These are phyloP conservation scores for Minunthozetes semirufus DNA, from an alignment of 2,888 invertebrate genomes.

Conservation along the genomic window DNA sequence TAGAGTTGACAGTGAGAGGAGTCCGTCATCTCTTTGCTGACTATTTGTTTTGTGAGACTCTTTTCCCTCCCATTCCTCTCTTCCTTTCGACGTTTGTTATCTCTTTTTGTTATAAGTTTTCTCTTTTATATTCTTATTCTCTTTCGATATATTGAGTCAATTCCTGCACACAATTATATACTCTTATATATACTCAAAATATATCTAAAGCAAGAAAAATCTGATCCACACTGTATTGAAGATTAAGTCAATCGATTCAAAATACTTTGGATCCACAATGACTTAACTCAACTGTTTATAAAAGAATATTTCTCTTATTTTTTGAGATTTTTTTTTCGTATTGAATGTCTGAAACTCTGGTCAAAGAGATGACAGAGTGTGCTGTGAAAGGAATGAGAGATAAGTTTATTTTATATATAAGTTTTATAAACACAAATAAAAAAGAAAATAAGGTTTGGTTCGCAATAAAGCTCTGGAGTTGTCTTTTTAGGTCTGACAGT, in stretches of 20 bases:
- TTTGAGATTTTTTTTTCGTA: neutral
- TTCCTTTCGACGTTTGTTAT: neutral
- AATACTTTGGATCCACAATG: constrained; percentile 1
- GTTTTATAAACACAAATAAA: neutral
- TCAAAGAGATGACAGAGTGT: neutral
- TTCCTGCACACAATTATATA: too few species aligned
- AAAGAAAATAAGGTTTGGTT: neutral
- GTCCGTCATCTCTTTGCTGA: too few species aligned
- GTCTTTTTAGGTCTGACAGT: neutral
- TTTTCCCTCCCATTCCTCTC: too few species aligned
- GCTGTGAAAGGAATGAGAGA: constrained; percentile 7
- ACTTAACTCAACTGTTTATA: neutral
- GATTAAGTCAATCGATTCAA: constrained; percentile 5
- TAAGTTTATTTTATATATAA: constrained; percentile 3
- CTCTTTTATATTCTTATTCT: neutral
- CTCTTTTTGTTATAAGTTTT: neutral
- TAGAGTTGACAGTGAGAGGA: neutral
- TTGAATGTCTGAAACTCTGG: neutral
- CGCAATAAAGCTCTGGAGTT: neutral
- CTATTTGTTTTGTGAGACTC: neutral
- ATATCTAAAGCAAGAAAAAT: neutral
- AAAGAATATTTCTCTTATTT: neutral
- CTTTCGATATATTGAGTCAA: neutral
- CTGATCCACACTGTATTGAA: neutral
- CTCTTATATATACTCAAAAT: neutral